A percentile compares a stretch with the other conserved stretches of the same genome.
Conservation (phyloP, 1,140 invertebrate species). For the Eumaeus atala region DNA sequence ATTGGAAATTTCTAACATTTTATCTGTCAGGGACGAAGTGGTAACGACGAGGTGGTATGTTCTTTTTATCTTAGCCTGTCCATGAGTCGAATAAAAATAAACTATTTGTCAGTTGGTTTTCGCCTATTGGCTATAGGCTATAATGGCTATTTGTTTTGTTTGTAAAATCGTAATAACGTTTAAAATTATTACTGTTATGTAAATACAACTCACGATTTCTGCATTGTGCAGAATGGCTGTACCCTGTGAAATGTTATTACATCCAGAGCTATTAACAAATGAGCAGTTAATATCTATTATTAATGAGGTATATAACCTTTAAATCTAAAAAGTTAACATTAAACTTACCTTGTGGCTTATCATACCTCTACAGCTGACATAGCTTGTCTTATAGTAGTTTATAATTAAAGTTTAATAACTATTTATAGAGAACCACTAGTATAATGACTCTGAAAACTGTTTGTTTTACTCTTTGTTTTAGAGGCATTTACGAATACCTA, state of each 20-base stretch:
- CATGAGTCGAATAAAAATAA: too few relatives aligned
- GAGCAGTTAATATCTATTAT: conserved; percentile 52
- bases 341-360: too few relatives aligned
- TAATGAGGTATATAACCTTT: conserved; percentile 41
- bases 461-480: conserved; percentile 29
- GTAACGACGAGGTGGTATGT: too few relatives aligned
- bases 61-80: too few relatives aligned
- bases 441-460: neutral
- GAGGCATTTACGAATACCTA: conserved; percentile 49
- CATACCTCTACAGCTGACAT: too few relatives aligned
- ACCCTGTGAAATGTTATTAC: conserved; percentile 55
- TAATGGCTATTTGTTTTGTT: conserved; percentile 10
- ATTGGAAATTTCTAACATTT: too few relatives aligned
- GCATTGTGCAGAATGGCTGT: conserved; percentile 29
- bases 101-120: neutral
- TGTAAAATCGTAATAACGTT: neutral
- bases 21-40: too few relatives aligned
- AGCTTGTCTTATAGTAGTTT: too few relatives aligned
- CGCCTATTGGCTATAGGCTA: too few relatives aligned
- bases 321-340: neutral
- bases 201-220: neutral
- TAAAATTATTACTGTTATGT: neutral
- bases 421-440: neutral
- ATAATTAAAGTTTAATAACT: too few relatives aligned
- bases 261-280: conserved; percentile 56